Evolutionary conservation across 2,113 vertebrate genomes (phyloP).

Genomic region (Centrocercus urophasianus): DNA sequence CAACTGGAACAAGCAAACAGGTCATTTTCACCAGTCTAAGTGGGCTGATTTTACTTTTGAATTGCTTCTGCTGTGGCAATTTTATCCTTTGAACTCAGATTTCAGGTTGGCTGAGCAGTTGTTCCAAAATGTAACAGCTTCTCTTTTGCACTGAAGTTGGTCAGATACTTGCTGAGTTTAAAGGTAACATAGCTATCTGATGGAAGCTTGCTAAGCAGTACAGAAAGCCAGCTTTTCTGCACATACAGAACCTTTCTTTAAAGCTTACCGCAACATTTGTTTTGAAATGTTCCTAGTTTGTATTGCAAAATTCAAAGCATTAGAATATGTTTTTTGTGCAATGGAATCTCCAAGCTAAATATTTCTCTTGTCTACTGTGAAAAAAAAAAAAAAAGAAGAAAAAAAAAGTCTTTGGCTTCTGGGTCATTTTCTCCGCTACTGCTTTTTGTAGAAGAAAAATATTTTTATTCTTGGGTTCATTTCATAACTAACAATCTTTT

Average conservation of each 20-base stretch:
- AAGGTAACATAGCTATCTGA: background rate
- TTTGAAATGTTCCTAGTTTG: background rate
- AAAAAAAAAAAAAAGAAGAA: background rate
- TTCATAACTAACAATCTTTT: constrained; percentile 6
- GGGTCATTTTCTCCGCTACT: background rate
- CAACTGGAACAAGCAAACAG: background rate
- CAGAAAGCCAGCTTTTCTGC: background rate
- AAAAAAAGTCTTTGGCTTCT: background rate
- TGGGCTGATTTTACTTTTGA: background rate
- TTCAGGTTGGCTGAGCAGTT: background rate
- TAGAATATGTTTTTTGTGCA: background rate
- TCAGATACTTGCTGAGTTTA: background rate
- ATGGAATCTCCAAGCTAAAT: background rate
- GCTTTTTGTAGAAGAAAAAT: background rate
- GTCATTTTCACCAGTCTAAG: background rate
- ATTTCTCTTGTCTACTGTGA: background rate
- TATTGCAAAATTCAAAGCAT: background rate
- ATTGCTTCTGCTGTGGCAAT: background rate
- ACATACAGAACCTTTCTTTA: background rate
- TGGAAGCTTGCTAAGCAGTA: background rate
- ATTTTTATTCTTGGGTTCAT: background rate
- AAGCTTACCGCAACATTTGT: background rate
- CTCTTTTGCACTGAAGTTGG: background rate
- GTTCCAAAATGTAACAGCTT: background rate
- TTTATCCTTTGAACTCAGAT: background rate